Evolutionary conservation across 2,797 vertebrate species (phyloP), one percentile per base, ranked within the genome.

Genomic region (Gymnodraco acuticeps): DNA sequence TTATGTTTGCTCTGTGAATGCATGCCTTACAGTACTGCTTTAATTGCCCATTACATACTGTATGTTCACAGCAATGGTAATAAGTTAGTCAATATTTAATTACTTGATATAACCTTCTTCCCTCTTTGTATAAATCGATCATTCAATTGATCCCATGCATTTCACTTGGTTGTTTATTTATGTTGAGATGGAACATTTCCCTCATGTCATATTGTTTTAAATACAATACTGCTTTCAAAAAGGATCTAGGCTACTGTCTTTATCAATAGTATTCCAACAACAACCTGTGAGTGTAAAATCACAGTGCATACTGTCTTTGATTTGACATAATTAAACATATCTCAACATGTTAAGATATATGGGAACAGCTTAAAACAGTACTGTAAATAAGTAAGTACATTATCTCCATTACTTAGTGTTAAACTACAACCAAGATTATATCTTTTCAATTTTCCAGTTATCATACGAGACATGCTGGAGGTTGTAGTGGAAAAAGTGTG

Each of bases 401-500:
- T 27, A 27, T 27, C 27, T 27, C 27, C 27, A 27, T 27, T 27
- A 27, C 1, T 27, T 27, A 27, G 27, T 27, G 27, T 27, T 27
- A 27, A 27, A 27, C 4, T 27, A 27, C 27, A 27, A 27, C 27
- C 27, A 27, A 27, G 27, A 27, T 27, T 27, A 27, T 27, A 5
- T 27, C 27, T 27, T 27, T 27, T 27, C 27, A 5, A 5, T 27
- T 27, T 5, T 27, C 4, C 27, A 27, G 4, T 27, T 27, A 27
- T 27, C 27, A 27, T 27, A 27, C 23, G 19, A 66, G 17, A 73
- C 33, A 64, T 19, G 43, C 43, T 31, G 10, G 23, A 59, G 31
- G 53, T 58, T 1, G 1, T 20, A 16, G 27, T 69, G 45, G 33
- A 55, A 64, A 68, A 31, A 20, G 53, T 68, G 74, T 70, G 64